Base-by-base conservation (phyloP, 2,113 vertebrate genomes). In the Xenus cinereus region DNA sequence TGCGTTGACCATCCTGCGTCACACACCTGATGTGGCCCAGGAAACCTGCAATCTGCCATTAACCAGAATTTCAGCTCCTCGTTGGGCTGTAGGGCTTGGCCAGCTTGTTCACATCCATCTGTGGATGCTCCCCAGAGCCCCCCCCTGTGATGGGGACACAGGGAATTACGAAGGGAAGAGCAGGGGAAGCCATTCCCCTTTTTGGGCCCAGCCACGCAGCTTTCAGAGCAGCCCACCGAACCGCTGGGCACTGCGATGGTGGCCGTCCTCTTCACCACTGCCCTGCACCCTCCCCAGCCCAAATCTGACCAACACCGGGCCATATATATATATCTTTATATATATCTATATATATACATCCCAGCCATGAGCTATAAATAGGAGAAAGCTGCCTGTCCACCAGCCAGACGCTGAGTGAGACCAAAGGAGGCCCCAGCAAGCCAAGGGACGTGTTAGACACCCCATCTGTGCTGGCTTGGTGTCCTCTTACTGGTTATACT, bases 91-190 rank as follows among this genome's bases (percentile, higher is more conserved):
- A 56, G 33, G 51, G 28, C 41, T 81, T 87, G 82, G 32, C 23
- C 0, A 0, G 45, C 33, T 93, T 28, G 45, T 75, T 87, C 82
- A 21, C 48, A 64, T 30, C 62, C 15, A 21, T 53, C 60, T 83
- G 53, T 16, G 46, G 79, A 46, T 3, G 2, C 27, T 32, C 41
- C 73, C 21, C 30, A 6, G 13, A 54, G 18, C 56, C 66, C 20
- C 66, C 20, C n/a, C 15, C 32, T 12, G 1, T 27, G 48, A 51
- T 20, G 32, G 11, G 41, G 27, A 41, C 68, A 35, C 0, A 0
- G 35, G 46, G 59, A 85, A 78, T 85, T 85, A 62, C 1, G 35
- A 46, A 45, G 56, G 33, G 51, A 90, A 82, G 69, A 77, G 68
- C 43, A 64, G 35, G 35, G 59, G 79, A 78, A 95, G 51, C 62